Conservation (phyloP, 2,797 vertebrate species). For the Phataginus tricuspis region DNA sequence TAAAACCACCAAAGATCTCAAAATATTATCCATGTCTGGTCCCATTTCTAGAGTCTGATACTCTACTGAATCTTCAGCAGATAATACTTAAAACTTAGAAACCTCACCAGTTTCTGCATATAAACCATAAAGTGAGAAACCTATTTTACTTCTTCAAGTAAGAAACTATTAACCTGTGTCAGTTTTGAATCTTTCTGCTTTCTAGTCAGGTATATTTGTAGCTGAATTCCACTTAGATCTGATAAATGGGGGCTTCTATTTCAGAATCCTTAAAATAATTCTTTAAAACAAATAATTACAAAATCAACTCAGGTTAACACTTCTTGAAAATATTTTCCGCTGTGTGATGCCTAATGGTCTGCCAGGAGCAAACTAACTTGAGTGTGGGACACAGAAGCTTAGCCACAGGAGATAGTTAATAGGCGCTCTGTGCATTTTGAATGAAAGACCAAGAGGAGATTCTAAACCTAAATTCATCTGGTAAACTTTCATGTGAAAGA, state of each 20-base stretch:
- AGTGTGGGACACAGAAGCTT: not conserved
- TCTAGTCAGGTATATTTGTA: not conserved
- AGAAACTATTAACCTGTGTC: not conserved
- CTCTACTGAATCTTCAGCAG: not conserved
- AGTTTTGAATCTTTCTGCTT: not conserved
- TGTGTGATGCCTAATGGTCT: not conserved
- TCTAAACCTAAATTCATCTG: not conserved
- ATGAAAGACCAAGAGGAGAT: not conserved
- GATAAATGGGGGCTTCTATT: not conserved
- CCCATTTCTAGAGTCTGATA: not conserved
- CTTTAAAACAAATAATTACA: not conserved
- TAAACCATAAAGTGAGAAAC: not conserved
- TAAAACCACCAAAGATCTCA: not conserved
- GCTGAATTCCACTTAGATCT: constrained; percentile 5
- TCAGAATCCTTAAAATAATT: not conserved
- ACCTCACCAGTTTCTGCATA: not conserved
- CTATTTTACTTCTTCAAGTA: not conserved
- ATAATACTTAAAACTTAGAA: not conserved
- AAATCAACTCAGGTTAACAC: not conserved
- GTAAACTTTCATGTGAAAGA: not conserved
- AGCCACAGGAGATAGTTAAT: not conserved
- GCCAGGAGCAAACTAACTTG: not conserved
- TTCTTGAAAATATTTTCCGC: constrained; percentile 29
- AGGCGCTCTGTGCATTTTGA: not conserved
- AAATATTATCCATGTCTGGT: not conserved